Base-by-base conservation (phyloP, 2,797 vertebrate genomes). In the Cottoperca gobio region DNA sequence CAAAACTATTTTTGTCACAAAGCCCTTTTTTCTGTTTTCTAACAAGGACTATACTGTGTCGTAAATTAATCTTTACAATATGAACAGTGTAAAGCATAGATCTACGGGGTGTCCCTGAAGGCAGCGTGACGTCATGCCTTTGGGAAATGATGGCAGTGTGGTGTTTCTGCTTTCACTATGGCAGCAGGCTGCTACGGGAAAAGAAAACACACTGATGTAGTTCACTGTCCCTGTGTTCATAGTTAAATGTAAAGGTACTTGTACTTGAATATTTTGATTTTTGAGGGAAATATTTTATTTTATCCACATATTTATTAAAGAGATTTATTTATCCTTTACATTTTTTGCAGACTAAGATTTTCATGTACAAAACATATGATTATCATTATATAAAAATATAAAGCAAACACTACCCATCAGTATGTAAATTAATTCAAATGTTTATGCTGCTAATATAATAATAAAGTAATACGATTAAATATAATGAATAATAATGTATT, bases 141-240 rank as follows among this genome's bases (percentile, higher is more conserved):
- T 53, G 84, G 86, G 88, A 88, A 91, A 82, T 80, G 74, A 81
- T 61, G 79, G 21, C 10, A 0, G 60, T 64, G 65, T 76, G 72
- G 68, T 79, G 64, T 86, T 81, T 64, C 33, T 75, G 81, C 45
- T 60, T 8, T 78, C 79, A 73, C 86, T 78, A 84, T 82, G 88
- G 86, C 79, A 83, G 76, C 79, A 46, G 61, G 70, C 54, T 46
- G 58, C 35, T 24, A n/a, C 57, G 70, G 63, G 48, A 70, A 54
- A 60, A 62, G 55, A 81, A 76, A 85, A 82, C 48, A 70, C 69
- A 52, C 28, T n/a, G 5, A 52, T 50, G 48, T 61, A 62, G 42
- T 49, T 50, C 0, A 59, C 21, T 12, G 50, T 26, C 57, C 19
- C n/a, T n/a, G n/a, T n/a, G n/a, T n/a, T n/a, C n/a, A n/a, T n/a